Base-by-base conservation (phyloP, 2,888 invertebrate species). In the Nyleta sp. region DNA sequence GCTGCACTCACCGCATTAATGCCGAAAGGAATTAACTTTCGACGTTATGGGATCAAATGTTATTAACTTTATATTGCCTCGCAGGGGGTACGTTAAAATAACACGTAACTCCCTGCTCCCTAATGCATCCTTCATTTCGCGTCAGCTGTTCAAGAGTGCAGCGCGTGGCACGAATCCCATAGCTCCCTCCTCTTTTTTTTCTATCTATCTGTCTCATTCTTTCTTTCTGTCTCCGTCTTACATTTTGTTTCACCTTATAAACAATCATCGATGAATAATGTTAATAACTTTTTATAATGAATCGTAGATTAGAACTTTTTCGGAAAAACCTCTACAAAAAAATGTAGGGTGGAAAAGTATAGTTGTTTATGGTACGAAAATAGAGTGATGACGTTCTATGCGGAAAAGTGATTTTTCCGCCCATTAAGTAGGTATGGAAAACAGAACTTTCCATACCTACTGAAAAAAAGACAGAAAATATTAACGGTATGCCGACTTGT, bases 21-120 rank as follows among this genome's bases (percentile, higher is more conserved):
- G 85, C 88, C 87, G 83, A 86, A 86, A 88, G 87, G 86, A 88
- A 90, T 89, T 88, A 89, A 88, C 87, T 89, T 88, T 89, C 85
- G 81, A 85, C 85, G 85, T 86, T 85, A 84, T 79, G 83, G 86
- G 85, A 89, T 88, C 86, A 87, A 86, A 87, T 86, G 84, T 88
- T 87, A 87, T 88, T 87, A 86, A 88, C 85, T 88, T 89, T 87
- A 85, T 87, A 87, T 87, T 87, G 86, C 84, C 83, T 83, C 76
- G 72, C 81, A 72, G 83, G 81, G 82, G 78, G 80, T 65, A 44
- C 52, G 76, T 73, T 75, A 78, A 80, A 83, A 84, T 81, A 83
- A 83, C 81, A 81, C 80, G 80, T 81, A 79, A 77, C 52, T 68
- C 53, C 31, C 57, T 53, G 55, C 50, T 62, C 73, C 71, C 78